Conservation (phyloP, 2,888 invertebrate species). For the Iselma pallidipennis region DNA sequence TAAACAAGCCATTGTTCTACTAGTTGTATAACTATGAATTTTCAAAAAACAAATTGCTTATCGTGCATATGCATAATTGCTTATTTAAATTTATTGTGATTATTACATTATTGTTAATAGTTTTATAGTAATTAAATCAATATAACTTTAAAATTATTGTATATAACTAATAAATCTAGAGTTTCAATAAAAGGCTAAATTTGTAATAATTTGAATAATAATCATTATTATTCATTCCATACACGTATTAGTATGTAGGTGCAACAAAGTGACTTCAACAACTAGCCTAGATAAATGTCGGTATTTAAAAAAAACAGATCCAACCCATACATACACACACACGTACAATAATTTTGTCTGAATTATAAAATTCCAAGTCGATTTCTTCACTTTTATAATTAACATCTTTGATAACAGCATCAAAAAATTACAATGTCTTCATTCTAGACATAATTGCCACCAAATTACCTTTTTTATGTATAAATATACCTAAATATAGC, state of each 20-base stretch:
- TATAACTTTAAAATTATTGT: too few species aligned
- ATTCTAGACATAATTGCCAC: too few species aligned
- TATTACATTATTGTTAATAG: too few species aligned
- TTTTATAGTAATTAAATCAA: too few species aligned
- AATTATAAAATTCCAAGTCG: constrained; percentile 1
- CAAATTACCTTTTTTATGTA: too few species aligned
- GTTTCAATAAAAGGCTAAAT: background rate
- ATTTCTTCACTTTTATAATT: constrained; percentile 1
- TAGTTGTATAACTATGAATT: too few species aligned
- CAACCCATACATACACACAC: background rate
- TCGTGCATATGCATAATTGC: too few species aligned
- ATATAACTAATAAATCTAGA: background rate
- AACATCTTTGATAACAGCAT: background rate
- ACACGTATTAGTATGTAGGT: background rate
- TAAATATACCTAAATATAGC: too few species aligned
- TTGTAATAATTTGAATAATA: background rate
- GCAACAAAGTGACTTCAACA: background rate
- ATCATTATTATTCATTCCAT: background rate
- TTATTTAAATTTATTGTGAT: too few species aligned
- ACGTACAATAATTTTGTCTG: background rate
- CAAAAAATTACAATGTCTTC: too few species aligned
- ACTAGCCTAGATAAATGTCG: background rate
- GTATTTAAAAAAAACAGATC: background rate
- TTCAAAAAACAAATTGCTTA: too few species aligned
- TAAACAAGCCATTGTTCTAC: too few species aligned